Conservation (phyloP, 2,888 invertebrate genomes). For the Athalia circularis region DNA sequence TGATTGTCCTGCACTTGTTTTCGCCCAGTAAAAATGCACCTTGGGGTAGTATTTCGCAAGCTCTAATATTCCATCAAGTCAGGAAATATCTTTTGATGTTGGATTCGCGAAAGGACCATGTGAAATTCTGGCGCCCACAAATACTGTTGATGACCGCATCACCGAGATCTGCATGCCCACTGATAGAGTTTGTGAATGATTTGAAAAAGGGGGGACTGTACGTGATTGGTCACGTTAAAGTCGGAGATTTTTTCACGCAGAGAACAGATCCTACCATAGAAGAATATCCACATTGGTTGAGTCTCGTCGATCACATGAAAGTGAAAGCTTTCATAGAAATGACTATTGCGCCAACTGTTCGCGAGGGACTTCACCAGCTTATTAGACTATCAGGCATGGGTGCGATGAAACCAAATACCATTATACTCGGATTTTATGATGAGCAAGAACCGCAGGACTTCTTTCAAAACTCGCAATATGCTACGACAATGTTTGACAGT, state of each 20-base stretch:
- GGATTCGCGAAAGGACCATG: conserved; percentile 97
- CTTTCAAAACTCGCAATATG: conserved; percentile 77
- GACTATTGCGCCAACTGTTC: conserved; percentile 88
- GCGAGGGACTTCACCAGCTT: conserved; percentile 94
- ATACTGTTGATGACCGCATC: conserved; percentile 94
- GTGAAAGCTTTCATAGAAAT: conserved; percentile 98
- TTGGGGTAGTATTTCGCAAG: conserved; percentile 99
- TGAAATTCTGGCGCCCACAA: conserved; percentile 99
- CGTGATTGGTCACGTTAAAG: conserved; percentile 90
- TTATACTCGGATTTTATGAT: conserved; percentile 96
- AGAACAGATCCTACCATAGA: conserved; percentile 83
- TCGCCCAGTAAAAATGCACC: conserved; percentile 88
- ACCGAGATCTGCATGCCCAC: conserved; percentile 91
- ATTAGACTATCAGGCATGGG: conserved; percentile 95
- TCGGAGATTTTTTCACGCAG: conserved; percentile 76
- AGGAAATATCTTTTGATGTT: conserved; percentile 96
- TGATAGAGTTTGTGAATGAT: conserved; percentile 98
- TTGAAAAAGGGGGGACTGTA: conserved; percentile 96
- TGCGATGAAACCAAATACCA: conserved; percentile 99
- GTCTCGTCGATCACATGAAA: conserved; percentile 95
- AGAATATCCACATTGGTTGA: conserved; percentile 92
- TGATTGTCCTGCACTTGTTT: conserved; percentile 91
- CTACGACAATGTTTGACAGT: conserved; percentile 76
- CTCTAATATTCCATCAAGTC: conserved; percentile 97
- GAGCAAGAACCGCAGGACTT: conserved; percentile 85